These are phyloP conservation scores for Elanoides forficatus DNA, from an alignment of 2,113 vertebrate genomes.

Conservation along the genomic window DNA sequence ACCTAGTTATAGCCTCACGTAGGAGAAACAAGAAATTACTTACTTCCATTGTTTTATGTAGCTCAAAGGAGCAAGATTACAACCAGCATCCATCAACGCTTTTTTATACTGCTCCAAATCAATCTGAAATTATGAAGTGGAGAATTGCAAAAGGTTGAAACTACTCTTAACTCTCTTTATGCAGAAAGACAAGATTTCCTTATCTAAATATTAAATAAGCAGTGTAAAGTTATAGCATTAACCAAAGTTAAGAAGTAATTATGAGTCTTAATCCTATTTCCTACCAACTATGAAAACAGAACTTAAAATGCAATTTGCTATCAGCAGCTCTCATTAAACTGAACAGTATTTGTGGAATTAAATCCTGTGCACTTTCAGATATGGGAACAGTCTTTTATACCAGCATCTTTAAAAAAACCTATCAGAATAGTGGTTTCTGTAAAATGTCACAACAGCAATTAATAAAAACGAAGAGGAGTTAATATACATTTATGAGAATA, in stretches of 20 bases:
- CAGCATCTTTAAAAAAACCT: not conserved
- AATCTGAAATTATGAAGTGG: conserved; percentile 75
- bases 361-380: not conserved
- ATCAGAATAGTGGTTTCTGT: not conserved
- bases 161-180: not conserved
- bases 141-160: not conserved
- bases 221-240: not conserved
- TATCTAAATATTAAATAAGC: not conserved
- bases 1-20: not conserved
- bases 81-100: conserved; percentile 86
- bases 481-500: not conserved
- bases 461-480: not conserved
- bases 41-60: conserved; percentile 99
- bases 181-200: not conserved
- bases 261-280: not conserved
- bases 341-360: not conserved
- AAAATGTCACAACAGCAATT: not conserved
- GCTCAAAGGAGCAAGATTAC: conserved; percentile 89
- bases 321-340: not conserved
- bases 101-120: conserved; percentile 97
- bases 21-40: conserved; percentile 65
- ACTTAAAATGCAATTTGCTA: not conserved
- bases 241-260: not conserved
- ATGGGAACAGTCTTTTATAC: not conserved
- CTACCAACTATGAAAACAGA: not conserved